Base-by-base conservation (phyloP, 2,113 vertebrate species). In the Polypterus bichir region DNA sequence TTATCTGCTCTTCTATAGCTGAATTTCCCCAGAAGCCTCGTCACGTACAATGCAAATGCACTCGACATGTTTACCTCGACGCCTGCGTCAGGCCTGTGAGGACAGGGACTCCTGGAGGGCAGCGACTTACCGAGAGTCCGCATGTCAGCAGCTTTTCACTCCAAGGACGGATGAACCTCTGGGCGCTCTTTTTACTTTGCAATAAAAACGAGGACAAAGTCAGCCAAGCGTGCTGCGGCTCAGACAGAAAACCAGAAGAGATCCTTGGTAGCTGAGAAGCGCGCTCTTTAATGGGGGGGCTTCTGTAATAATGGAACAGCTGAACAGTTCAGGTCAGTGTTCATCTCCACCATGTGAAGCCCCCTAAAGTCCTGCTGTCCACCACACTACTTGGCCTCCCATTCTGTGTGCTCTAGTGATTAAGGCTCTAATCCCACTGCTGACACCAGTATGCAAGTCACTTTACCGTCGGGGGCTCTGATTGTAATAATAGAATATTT, bases 11-110 rank as follows among this genome's bases (percentile, higher is more conserved):
- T 27, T 27, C 27, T 2, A 2, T 78, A 75, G 73, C 79, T 74
- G 68, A 80, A 73, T 54, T 56, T 77, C 75, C 79, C 83, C 83
- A 74, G 74, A 63, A 80, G 81, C 78, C 44, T 74, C 66, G 71
- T 75, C 67, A 76, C 67, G 64, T 58, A 44, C 71, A 69, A 66
- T 77, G 74, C 79, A 74, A 75, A 74, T 68, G 73, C 70, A 68
- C 74, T 74, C 73, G 80, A 83, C 79, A 81, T 84, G 79, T 86
- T 84, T 81, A 84, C 80, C 82, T 84, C 74, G 71, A 65, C 73
- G 66, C 68, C 54, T 27, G 54, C 10, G 2, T 69, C 63, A 70
- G 63, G 57, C 74, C 78, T 71, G 60, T 68, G 64, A 69, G 70
- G 57, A 66, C 65, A 73, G 67, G 63, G 64, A 63, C 3, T 65